A percentile compares a stretch with the other conserved stretches of the same genome.
Evolutionary conservation across 1,140 invertebrate genomes (phyloP).

Genomic region (fruit fly (Drosophila melanogaster)): Release_6_plus_ISO1_MT NC_004354.4:14726501-14727000

Average conservation of each 20-base stretch:
- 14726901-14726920: slow-evolving; percentile 72
- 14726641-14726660: slow-evolving; percentile 84
- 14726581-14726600: slow-evolving; percentile 10
- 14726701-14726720: slow-evolving; percentile 8
- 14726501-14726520: slow-evolving; percentile 46
- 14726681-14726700: slow-evolving; percentile 60
- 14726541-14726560: slow-evolving; percentile 19
- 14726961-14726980: not conserved
- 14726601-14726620: slow-evolving; percentile 62
- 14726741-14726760: slow-evolving; percentile 53
- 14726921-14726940: slow-evolving; percentile 57
- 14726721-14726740: slow-evolving; percentile 3
- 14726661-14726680: slow-evolving; percentile 82
- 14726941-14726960: not conserved
- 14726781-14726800: too few species aligned
- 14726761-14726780: slow-evolving; percentile 72
- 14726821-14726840: not conserved
- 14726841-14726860: too few species aligned
- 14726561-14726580: not conserved
- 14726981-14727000: not conserved
- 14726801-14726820: not conserved
- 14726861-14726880: slow-evolving; percentile 1
- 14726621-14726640: slow-evolving; percentile 75
- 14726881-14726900: slow-evolving; percentile 61
- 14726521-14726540: slow-evolving; percentile 72